Evolutionary conservation across 2,888 invertebrate species (phyloP).

Genomic region (Thyatira batis): DNA sequence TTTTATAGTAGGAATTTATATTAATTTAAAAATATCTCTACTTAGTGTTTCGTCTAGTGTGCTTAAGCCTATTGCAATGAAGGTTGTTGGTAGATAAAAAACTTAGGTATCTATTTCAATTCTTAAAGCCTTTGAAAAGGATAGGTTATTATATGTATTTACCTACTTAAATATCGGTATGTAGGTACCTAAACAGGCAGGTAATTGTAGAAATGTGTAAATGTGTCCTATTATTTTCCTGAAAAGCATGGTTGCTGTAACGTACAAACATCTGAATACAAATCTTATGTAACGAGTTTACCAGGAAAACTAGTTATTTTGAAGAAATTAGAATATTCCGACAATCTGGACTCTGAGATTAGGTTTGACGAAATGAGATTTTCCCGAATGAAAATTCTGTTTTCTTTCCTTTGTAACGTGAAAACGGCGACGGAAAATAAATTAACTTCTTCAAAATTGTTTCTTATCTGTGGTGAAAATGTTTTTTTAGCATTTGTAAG

Average conservation of each 20-base stretch:
- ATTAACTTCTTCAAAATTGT: not conserved
- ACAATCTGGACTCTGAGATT: not conserved
- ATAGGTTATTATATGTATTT: too few relatives aligned
- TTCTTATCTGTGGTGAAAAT: not conserved
- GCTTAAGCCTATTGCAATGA: too few relatives aligned
- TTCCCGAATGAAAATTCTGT: conserved; percentile 29
- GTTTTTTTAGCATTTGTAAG: not conserved
- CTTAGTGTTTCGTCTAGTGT: too few relatives aligned
- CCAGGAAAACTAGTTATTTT: not conserved
- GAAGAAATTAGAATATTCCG: conserved; percentile 6
- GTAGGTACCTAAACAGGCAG: too few relatives aligned
- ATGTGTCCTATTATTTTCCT: not conserved
- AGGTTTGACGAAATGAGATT: conserved; percentile 6
- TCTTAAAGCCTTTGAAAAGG: too few relatives aligned
- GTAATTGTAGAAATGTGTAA: too few relatives aligned
- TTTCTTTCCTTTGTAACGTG: conserved; percentile 13
- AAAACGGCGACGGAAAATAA: not conserved
- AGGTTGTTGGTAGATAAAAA: too few relatives aligned
- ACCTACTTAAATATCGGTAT: too few relatives aligned
- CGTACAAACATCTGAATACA: conserved; percentile 5
- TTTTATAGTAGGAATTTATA: too few relatives aligned
- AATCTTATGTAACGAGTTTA: conserved; percentile 2
- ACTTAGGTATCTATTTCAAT: too few relatives aligned
- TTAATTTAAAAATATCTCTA: too few relatives aligned
- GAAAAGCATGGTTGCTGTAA: not conserved